These are phyloP conservation scores for Odontocolon sp. DNA, from an alignment of 2,888 invertebrate species.

Conservation along the genomic window DNA sequence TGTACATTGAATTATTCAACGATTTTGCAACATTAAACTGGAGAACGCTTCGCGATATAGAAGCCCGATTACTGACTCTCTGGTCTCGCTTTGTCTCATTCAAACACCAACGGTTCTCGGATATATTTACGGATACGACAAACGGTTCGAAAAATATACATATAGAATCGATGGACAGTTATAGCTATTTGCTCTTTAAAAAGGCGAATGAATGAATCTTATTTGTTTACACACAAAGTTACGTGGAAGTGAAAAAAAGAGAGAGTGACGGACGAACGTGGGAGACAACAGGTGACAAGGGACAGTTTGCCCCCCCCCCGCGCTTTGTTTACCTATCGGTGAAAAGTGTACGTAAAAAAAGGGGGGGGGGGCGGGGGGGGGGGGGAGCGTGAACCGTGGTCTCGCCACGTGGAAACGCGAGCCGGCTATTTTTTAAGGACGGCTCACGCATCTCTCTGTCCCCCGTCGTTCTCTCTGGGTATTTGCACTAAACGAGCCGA, in stretches of 20 bases:
- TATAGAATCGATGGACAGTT: too few relatives aligned
- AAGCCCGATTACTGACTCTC: too few relatives aligned
- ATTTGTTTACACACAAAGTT: constrained; percentile 63
- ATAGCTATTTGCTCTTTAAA: too few relatives aligned
- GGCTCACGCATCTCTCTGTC: constrained; percentile 55
- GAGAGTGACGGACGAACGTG: constrained; percentile 26
- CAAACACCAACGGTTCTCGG: too few relatives aligned
- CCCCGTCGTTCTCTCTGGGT: constrained; percentile 7
- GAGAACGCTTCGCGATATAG: too few relatives aligned
- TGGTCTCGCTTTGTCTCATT: too few relatives aligned
- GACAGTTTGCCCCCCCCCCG: constrained; percentile 43
- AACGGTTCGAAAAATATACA: too few relatives aligned
- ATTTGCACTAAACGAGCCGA: background rate
- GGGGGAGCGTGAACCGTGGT: constrained; percentile 24
- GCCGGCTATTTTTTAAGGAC: constrained; percentile 59
- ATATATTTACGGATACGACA: too few relatives aligned
- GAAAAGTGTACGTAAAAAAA: constrained; percentile 60
- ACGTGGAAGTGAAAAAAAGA: background rate
- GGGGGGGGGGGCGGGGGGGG: constrained; percentile 3
- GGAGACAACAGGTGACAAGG: constrained; percentile 76
- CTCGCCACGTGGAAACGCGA: constrained; percentile 58
- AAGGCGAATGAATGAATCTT: constrained; percentile 71
- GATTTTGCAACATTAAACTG: constrained; percentile 4
- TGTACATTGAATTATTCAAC: constrained; percentile 27
- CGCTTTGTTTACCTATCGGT: constrained; percentile 72